A percentile compares a stretch with the other conserved stretches of the same genome.
Conservation (phyloP, 2,888 invertebrate genomes). For the Dynastes grantii region DNA sequence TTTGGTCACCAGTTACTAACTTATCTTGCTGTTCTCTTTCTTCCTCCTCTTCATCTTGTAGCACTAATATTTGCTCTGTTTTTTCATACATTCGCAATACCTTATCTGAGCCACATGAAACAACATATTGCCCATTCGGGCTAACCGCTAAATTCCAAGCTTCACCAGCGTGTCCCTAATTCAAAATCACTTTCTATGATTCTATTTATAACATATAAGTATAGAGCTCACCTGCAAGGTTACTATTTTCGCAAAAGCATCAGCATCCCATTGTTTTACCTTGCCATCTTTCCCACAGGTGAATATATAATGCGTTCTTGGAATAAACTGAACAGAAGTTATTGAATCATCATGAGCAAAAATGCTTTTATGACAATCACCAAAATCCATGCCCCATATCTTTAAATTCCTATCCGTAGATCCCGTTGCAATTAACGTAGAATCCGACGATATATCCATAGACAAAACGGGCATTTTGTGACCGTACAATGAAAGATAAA, state of each 20-base stretch:
- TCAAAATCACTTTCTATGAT: constrained; percentile 43
- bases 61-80: constrained; percentile 90
- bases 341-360: constrained; percentile 98
- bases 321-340: constrained; percentile 90
- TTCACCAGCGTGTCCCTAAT: constrained; percentile 87
- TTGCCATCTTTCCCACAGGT: constrained; percentile 94
- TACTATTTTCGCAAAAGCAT: constrained; percentile 91
- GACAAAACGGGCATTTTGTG: constrained; percentile 96
- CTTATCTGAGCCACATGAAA: constrained; percentile 89
- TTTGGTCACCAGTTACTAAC: constrained; percentile 83
- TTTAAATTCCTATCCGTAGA: constrained; percentile 97
- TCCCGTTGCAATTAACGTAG: constrained; percentile 90
- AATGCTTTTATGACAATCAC: constrained; percentile 96
- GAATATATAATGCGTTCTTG: constrained; percentile 94
- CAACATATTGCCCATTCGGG: constrained; percentile 84
- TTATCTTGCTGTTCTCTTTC: constrained; percentile 85
- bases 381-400: constrained; percentile 99
- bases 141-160: constrained; percentile 84
- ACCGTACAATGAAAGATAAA: constrained; percentile 94
- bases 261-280: constrained; percentile 98
- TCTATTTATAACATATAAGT: not conserved
- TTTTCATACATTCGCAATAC: constrained; percentile 90
- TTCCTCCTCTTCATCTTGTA: constrained; percentile 92
- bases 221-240: constrained; percentile 80
- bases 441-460: constrained; percentile 94